A percentile compares a stretch with the other conserved stretches of the same genome.
Evolutionary conservation across 2,888 invertebrate genomes (phyloP).

Genomic region (Isoperla grammatica): DNA sequence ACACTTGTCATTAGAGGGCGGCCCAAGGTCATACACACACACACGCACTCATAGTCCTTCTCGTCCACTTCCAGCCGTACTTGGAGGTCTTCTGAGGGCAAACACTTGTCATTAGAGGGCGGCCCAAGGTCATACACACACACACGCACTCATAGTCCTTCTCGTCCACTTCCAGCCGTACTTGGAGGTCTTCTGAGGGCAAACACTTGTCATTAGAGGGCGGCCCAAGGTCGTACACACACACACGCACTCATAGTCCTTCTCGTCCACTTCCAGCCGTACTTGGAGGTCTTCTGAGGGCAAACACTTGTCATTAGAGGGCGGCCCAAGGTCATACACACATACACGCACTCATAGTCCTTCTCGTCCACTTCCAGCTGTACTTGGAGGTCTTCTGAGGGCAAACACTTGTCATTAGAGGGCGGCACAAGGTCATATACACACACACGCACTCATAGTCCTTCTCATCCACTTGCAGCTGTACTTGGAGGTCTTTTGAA

Average conservation of each 20-base stretch:
- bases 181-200: slow-evolving; percentile 43
- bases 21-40: too few species aligned
- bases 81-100: slow-evolving; percentile 42
- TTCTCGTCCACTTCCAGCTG: slow-evolving; percentile 44
- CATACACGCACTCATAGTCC: slow-evolving; percentile 36
- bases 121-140: too few species aligned
- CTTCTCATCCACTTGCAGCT: slow-evolving; percentile 44
- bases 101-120: too few species aligned
- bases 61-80: slow-evolving; percentile 46
- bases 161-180: slow-evolving; percentile 45
- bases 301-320: too few species aligned
- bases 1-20: too few species aligned
- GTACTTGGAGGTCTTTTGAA: slow-evolving; percentile 45
- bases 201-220: too few species aligned
- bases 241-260: slow-evolving; percentile 36
- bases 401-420: too few species aligned
- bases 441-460: slow-evolving; percentile 39
- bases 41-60: slow-evolving; percentile 35
- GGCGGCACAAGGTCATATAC: too few species aligned
- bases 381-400: slow-evolving; percentile 44
- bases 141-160: slow-evolving; percentile 36
- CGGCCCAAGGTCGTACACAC: too few species aligned
- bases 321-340: too few species aligned
- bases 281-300: slow-evolving; percentile 44
- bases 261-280: slow-evolving; percentile 44